phyloP scores from a whole-genome alignment of 2,113 vertebrate genomes.

The Lates calcarifer region DNA sequence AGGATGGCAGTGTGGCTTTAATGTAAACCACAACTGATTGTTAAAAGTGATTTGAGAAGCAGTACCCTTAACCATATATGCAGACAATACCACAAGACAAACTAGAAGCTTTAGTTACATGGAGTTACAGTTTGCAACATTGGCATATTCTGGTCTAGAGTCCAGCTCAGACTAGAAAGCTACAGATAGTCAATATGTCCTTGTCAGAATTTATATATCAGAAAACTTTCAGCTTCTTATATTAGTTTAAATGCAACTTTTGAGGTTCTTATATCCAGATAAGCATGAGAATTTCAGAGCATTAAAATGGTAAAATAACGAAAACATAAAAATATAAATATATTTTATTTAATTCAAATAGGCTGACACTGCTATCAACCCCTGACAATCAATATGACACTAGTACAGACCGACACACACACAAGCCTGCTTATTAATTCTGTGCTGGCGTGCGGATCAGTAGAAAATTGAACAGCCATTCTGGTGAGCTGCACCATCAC shows the following conservation, averaged over 20 bases:
- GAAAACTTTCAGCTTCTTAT: neutral
- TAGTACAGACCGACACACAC: neutral
- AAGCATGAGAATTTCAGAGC: neutral
- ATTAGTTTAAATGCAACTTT: neutral
- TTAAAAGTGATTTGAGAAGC: neutral
- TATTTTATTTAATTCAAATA: neutral
- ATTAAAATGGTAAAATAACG: neutral
- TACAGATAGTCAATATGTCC: slow-evolving; percentile 1
- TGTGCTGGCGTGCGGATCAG: slow-evolving; percentile 8
- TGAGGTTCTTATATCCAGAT: neutral
- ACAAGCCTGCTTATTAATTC: slow-evolving; percentile 22
- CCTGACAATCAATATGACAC: neutral
- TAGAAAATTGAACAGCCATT: slow-evolving; percentile 14
- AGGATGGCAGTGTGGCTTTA: neutral
- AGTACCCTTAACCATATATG: neutral
- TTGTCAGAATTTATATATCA: neutral
- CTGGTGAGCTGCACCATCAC: neutral
- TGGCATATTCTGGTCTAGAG: slow-evolving; percentile 5
- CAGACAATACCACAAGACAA: neutral
- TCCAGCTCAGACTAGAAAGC: neutral
- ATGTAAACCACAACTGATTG: neutral
- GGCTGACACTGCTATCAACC: neutral
- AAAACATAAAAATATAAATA: neutral
- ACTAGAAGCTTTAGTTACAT: neutral
- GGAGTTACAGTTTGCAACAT: slow-evolving; percentile 2